These are phyloP conservation scores for Albula glossodonta DNA, from an alignment of 2,113 vertebrate genomes.

Conservation along the genomic window DNA sequence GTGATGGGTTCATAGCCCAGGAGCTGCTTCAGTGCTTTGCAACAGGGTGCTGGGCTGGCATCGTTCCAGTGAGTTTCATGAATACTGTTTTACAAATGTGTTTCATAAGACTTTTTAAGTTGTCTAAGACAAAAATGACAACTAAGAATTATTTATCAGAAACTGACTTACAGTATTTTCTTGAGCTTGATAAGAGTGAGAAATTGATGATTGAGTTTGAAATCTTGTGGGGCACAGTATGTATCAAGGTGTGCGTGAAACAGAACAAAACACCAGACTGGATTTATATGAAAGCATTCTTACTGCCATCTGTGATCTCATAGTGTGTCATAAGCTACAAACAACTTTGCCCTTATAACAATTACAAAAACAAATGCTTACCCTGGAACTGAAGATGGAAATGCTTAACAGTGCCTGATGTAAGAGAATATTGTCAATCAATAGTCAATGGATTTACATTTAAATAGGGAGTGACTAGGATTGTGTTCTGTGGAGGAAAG, in stretches of 20 bases:
- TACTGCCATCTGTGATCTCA: too few species aligned
- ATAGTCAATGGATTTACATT: not conserved
- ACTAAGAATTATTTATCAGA: not conserved
- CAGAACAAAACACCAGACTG: not conserved
- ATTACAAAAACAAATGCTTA: not conserved
- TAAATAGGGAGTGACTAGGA: not conserved
- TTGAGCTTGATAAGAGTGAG: not conserved
- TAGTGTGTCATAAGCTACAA: too few species aligned
- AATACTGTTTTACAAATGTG: not conserved
- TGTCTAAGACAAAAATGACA: not conserved
- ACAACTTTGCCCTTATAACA: too few species aligned
- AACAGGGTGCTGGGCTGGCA: not conserved
- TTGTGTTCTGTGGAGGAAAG: not conserved
- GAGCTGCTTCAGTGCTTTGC: not conserved
- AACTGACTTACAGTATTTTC: not conserved
- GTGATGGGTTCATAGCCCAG: not conserved
- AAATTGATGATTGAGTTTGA: too few species aligned
- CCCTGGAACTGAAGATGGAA: not conserved
- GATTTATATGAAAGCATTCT: not conserved
- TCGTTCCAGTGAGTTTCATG: not conserved
- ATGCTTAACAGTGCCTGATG: not conserved
- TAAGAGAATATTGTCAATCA: not conserved
- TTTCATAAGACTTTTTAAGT: not conserved
- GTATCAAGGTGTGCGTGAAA: not conserved
- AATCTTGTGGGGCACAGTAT: not conserved